Base-by-base conservation (phyloP, 1,140 invertebrate genomes). In the Euglossa dilemma region DNA sequence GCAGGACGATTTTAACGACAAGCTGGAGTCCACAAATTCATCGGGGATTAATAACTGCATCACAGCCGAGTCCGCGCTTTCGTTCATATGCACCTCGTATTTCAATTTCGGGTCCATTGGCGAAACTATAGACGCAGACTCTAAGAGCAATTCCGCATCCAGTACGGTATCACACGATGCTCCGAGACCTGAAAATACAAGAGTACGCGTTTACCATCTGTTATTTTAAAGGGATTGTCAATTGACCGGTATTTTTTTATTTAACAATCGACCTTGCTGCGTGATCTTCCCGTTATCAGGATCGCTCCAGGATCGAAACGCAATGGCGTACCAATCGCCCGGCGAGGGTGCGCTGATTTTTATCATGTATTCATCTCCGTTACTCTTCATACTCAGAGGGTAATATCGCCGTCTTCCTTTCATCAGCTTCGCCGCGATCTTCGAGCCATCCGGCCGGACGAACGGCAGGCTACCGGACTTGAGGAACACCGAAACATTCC, bases 241-340 rank as follows among this genome's bases (percentile, higher is more conserved):
- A 61, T 6, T 61, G 7, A 25, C 12, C 7, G n/a, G n/a, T 61
- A 11, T 61, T 3, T 61, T 61, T 61, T 61, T 5, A 23, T 4
- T 20, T 18, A 6, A 36, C 59, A 5, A 43, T 23, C 87, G 92
- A 97, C 97, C 97, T 95, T 97, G 95, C 86, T 97, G 97, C 85
- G 95, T 95, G 85, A 97, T 97, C 86, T 95, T 95, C 81, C 96
- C 95, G 47, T 95, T 95, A 87, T 96, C 95, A 12, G 97, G 97
- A 95, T 97, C 96, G 43, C 95, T 94, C 96, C 96, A 97, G 50
- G 96, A 95, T 79, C 97, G 94, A 93, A 97, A 98, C 11, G 96
- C 96, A 52, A 97, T 95, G 1, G 96, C 96, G 94, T 96, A 98
- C 97, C 97, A 98, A 87, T 96, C 96, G 5, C 97, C 97, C 0